phyloP scores from a whole-genome alignment of 2,113 vertebrate species.

The Hassar affinis region DNA sequence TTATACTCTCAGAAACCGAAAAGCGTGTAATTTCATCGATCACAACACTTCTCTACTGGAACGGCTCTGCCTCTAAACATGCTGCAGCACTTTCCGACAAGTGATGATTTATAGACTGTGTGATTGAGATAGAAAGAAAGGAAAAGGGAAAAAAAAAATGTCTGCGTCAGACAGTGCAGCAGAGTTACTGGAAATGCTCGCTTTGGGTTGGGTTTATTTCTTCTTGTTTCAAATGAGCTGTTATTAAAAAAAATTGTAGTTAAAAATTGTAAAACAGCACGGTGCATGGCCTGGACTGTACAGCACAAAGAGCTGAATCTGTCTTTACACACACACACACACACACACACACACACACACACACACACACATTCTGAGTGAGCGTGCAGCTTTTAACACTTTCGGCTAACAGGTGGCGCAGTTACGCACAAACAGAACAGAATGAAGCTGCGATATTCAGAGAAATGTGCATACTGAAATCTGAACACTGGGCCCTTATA shows the following conservation, averaged over 20 bases:
- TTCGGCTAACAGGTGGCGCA: conserved; percentile 21
- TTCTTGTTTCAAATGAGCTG: neutral
- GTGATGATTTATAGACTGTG: neutral
- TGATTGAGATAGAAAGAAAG: neutral
- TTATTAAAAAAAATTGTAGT: neutral
- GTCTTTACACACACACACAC: neutral
- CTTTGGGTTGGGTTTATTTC: neutral
- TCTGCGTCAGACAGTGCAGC: neutral
- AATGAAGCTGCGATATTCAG: too few species aligned
- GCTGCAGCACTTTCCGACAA: neutral
- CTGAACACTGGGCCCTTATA: neutral
- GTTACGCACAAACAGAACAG: neutral
- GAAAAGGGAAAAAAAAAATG: too few species aligned
- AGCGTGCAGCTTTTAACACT: neutral
- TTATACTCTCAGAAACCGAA: neutral
- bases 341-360: neutral
- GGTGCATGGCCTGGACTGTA: neutral
- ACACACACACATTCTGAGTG: neutral
- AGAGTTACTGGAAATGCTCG: neutral
- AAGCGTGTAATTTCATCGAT: neutral
- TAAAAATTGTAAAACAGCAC: neutral
- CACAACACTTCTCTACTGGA: neutral
- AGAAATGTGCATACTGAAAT: too few species aligned
- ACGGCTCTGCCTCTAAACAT: neutral
- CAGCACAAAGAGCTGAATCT: neutral